A percentile compares a stretch with the other conserved stretches of the same genome.
phyloP scores from a whole-genome alignment of 2,888 invertebrate species.

The Cactoblastis cactorum region DNA sequence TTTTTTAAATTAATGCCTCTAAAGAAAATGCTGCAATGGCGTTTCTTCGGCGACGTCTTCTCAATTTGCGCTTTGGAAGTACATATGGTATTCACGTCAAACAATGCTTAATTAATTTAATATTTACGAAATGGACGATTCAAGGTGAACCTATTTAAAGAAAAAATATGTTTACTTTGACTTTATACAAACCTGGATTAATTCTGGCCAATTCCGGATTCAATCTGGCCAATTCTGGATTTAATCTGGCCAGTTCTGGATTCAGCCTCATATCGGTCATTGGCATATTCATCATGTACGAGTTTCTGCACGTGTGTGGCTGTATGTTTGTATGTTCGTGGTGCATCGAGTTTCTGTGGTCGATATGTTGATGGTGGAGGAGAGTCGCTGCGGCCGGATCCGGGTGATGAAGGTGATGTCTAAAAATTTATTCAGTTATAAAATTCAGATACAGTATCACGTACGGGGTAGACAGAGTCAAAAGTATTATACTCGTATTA shows the following conservation, averaged over 20 bases:
- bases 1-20: neutral
- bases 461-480: too few species aligned
- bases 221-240: conserved; percentile 28
- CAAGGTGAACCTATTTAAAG: too few species aligned
- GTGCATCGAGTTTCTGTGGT: conserved; percentile 48
- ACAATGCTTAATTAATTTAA: neutral
- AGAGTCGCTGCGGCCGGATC: conserved; percentile 69
- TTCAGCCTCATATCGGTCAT: conserved; percentile 21
- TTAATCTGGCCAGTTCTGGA: conserved; percentile 30
- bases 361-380: conserved; percentile 66
- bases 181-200: conserved; percentile 26
- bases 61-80: too few species aligned
- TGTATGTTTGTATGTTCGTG: conserved; percentile 42
- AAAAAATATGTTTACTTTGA: too few species aligned
- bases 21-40: too few species aligned
- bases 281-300: conserved; percentile 40
- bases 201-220: conserved; percentile 35
- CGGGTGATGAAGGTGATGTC: conserved; percentile 64
- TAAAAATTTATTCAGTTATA: too few species aligned
- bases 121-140: too few species aligned
- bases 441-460: too few species aligned
- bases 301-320: conserved; percentile 55
- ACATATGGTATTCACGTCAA: too few species aligned
- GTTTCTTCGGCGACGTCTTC: too few species aligned
- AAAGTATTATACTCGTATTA: too few species aligned